A percentile compares a stretch with the other conserved stretches of the same genome.
These are phyloP conservation scores for Eulemur coronatus DNA, from an alignment of 2,797 vertebrate species.

Conservation along the genomic window DNA sequence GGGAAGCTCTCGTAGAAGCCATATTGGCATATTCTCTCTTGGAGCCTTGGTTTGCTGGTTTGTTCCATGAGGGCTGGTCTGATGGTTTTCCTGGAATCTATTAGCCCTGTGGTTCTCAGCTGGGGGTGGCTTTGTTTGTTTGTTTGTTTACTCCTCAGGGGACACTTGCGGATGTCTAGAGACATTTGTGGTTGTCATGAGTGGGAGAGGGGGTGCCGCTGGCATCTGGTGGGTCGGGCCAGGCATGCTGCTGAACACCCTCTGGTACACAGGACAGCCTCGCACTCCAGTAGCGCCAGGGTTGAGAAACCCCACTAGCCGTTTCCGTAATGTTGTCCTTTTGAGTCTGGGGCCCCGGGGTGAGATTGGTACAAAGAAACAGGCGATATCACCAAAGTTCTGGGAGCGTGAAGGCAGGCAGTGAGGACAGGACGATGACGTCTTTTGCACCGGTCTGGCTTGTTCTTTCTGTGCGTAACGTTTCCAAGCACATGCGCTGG, in stretches of 20 bases:
- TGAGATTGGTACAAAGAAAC: not conserved
- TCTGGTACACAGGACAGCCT: too few relatives aligned
- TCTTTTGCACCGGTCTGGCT: not conserved
- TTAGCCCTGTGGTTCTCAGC: not conserved
- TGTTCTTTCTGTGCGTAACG: not conserved
- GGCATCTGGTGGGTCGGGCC: not conserved
- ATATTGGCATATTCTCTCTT: fast-evolving
- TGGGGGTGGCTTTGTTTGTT: not conserved
- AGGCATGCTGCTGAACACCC: not conserved
- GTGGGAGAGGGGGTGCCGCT: not conserved
- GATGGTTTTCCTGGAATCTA: not conserved
- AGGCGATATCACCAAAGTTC: not conserved
- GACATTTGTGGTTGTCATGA: not conserved
- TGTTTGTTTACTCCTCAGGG: not conserved
- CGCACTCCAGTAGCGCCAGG: not conserved
- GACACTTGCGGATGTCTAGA: not conserved
- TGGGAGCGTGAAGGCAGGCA: not conserved
- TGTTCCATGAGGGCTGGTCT: not conserved
- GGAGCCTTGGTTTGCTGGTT: not conserved
- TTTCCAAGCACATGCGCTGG: not conserved
- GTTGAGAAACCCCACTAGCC: not conserved
- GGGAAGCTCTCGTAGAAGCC: not conserved
- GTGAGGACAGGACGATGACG: not conserved
- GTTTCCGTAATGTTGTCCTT: not conserved
- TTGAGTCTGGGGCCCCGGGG: not conserved